Percentiles rank a stretch among this genome's conserved stretches.
phyloP scores from a whole-genome alignment of 2,113 vertebrate species.

The Neomonachus schauinslandi region DNA sequence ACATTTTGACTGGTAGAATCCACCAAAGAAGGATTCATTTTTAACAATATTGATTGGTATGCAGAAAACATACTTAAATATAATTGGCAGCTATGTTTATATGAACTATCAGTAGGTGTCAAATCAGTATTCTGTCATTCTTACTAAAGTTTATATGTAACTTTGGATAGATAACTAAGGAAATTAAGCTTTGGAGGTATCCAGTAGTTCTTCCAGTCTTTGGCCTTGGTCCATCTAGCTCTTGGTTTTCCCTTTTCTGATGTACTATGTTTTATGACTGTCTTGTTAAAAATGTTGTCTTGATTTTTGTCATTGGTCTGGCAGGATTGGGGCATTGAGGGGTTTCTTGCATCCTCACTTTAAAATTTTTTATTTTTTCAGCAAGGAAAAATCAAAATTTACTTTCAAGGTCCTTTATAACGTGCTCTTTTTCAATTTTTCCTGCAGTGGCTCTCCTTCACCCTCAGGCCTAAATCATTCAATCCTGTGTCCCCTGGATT shows the following conservation, averaged over 20 bases:
- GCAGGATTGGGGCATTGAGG: not conserved
- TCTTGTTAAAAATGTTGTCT: conserved; percentile 14
- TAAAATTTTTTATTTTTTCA: not conserved
- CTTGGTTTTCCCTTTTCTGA: not conserved
- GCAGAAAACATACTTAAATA: conserved; percentile 20
- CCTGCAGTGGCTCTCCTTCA: not conserved
- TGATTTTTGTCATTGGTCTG: not conserved
- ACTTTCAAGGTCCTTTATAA: not conserved
- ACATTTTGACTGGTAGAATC: not conserved
- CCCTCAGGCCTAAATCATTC: not conserved
- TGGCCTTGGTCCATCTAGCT: not conserved
- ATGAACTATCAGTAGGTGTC: not conserved
- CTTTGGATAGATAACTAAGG: not conserved
- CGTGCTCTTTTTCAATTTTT: not conserved
- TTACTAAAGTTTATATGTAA: not conserved
- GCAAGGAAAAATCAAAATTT: not conserved
- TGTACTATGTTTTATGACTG: not conserved
- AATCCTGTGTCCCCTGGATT: not conserved
- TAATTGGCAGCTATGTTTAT: not conserved
- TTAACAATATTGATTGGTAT: not conserved
- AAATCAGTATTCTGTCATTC: not conserved
- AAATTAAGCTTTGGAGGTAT: not conserved
- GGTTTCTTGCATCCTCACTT: not conserved
- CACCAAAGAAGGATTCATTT: not conserved
- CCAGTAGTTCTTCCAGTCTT: not conserved